phyloP scores from a whole-genome alignment of 2,113 vertebrate genomes.

The Vombatus ursinus region DNA sequence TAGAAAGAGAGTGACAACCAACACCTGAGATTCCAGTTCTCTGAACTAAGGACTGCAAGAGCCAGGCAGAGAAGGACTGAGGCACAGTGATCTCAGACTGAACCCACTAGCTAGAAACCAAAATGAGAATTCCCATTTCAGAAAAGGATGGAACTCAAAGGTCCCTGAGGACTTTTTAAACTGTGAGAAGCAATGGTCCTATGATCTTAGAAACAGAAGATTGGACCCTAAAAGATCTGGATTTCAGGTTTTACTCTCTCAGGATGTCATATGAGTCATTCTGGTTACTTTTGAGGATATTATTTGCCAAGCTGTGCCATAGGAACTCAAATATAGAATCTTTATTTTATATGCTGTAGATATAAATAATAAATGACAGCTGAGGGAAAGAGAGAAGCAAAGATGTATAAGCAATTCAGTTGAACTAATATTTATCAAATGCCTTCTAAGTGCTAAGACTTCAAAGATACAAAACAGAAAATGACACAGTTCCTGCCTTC shows the following conservation, averaged over 20 bases:
- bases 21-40: background rate
- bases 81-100: background rate
- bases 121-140: background rate
- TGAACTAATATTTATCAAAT: background rate
- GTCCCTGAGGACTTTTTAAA: background rate
- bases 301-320: background rate
- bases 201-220: background rate
- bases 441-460: background rate
- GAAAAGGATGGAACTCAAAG: background rate
- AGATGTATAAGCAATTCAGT: background rate
- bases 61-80: background rate
- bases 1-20: background rate
- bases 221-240: background rate
- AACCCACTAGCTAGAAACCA: background rate
- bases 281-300: background rate
- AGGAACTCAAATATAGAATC: background rate
- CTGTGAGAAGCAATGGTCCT: background rate
- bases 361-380: background rate
- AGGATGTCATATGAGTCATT: background rate
- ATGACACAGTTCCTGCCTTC: background rate
- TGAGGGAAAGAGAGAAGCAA: background rate
- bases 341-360: background rate
- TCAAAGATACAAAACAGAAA: background rate
- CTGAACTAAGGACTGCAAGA: background rate
- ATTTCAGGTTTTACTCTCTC: background rate